These are phyloP conservation scores for Volucella inflata DNA, from an alignment of 2,888 invertebrate species.

Conservation along the genomic window DNA sequence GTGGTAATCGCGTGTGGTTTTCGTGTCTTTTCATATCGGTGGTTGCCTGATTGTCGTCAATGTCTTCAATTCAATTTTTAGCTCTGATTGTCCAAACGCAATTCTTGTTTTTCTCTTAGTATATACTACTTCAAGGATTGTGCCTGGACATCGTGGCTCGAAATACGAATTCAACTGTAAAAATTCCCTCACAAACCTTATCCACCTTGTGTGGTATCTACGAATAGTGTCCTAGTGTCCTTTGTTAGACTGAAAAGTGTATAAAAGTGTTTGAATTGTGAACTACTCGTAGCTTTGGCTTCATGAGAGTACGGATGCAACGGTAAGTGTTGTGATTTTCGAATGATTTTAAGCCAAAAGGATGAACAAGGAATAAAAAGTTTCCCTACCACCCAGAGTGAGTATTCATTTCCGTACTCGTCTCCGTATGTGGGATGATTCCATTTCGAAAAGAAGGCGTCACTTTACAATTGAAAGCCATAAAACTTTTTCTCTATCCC, in stretches of 20 bases:
- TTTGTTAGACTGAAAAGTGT: constrained; percentile 15
- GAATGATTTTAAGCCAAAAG: constrained; percentile 36
- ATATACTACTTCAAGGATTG: constrained; percentile 83
- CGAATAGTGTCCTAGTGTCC: constrained; percentile 19
- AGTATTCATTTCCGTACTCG: background rate
- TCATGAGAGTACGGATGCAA: constrained; percentile 55
- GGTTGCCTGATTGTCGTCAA: background rate
- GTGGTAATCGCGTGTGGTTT: constrained; percentile 46
- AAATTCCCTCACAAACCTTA: background rate
- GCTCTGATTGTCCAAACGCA: constrained; percentile 85
- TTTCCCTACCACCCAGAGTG: constrained; percentile 5
- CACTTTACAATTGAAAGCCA: constrained; percentile 78
- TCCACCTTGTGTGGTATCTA: too few species aligned
- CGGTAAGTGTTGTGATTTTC: constrained; percentile 74
- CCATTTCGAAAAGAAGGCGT: constrained; percentile 71
- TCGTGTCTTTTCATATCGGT: background rate
- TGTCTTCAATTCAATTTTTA: constrained; percentile 82
- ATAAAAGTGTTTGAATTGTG: constrained; percentile 65
- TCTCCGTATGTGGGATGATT: constrained; percentile 42
- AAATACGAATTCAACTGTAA: constrained; percentile 81
- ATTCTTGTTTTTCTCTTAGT: constrained; percentile 83
- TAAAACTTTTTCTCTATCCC: constrained; percentile 78
- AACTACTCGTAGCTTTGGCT: constrained; percentile 53
- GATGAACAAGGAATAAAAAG: constrained; percentile 1
- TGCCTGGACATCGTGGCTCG: constrained; percentile 84